A percentile compares a stretch with the other conserved stretches of the same genome.
Conservation (phyloP, 2,113 vertebrate species). For the Gavialis gangeticus region DNA sequence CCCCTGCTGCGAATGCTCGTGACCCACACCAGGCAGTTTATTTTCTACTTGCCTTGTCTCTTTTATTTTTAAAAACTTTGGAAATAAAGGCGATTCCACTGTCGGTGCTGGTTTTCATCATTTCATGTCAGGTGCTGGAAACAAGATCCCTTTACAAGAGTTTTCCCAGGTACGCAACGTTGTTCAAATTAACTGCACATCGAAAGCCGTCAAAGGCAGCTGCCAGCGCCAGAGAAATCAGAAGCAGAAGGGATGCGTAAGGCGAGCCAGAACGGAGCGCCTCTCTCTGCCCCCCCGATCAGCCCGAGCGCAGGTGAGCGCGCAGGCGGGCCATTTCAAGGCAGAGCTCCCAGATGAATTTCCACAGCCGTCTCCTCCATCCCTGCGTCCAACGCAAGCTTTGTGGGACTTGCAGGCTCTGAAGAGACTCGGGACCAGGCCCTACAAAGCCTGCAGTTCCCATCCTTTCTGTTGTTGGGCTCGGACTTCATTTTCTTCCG, state of each 20-base stretch:
- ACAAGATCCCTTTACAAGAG: not conserved
- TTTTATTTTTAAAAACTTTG: not conserved
- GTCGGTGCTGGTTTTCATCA: not conserved
- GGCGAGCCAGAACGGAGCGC: slow-evolving; percentile 51
- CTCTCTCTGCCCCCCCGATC: slow-evolving; percentile 47
- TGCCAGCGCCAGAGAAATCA: slow-evolving; percentile 27
- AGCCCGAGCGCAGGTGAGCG: slow-evolving; percentile 62
- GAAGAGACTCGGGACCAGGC: not conserved
- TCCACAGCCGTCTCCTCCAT: slow-evolving; percentile 72
- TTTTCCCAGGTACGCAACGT: not conserved
- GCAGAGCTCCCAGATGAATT: slow-evolving; percentile 73
- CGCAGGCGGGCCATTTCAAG: slow-evolving; percentile 74
- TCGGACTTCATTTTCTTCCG: slow-evolving; percentile 50
- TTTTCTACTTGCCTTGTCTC: not conserved
- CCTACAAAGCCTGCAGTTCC: not conserved
- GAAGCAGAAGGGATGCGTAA: slow-evolving; percentile 44
- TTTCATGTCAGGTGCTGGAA: not conserved
- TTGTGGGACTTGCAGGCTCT: not conserved
- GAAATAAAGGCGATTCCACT: not conserved
- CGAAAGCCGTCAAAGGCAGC: slow-evolving; percentile 15
- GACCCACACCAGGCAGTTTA: not conserved
- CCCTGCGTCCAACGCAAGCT: slow-evolving; percentile 8
- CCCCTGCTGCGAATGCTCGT: not conserved
- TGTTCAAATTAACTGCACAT: not conserved
- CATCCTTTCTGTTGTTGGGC: slow-evolving; percentile 20